Conservation (phyloP, 1,140 invertebrate genomes). For the Pachypeltis micranthus region DNA sequence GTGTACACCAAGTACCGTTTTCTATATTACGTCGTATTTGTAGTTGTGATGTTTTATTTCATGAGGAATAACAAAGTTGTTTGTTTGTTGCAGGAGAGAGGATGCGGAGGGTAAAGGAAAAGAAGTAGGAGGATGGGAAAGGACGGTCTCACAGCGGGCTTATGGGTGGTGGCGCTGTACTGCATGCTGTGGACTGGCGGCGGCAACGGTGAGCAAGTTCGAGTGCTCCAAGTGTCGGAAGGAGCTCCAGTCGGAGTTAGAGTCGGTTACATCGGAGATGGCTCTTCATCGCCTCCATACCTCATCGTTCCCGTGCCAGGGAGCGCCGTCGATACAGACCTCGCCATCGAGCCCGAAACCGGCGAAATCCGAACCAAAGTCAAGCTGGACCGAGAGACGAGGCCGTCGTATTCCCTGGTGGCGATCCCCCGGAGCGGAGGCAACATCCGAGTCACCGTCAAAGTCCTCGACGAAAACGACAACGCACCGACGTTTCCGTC, state of each 20-base stretch:
- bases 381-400: slow-evolving; percentile 75
- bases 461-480: slow-evolving; percentile 93
- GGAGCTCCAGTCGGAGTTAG: slow-evolving; percentile 71
- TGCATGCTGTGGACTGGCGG: slow-evolving; percentile 33
- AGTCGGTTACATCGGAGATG: slow-evolving; percentile 74
- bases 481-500: slow-evolving; percentile 84
- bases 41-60: too few species aligned
- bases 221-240: slow-evolving; percentile 74
- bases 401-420: slow-evolving; percentile 74
- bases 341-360: slow-evolving; percentile 73
- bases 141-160: slow-evolving; percentile 2
- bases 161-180: slow-evolving; percentile 21
- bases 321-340: slow-evolving; percentile 73
- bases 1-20: too few species aligned
- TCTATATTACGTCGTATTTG: too few species aligned
- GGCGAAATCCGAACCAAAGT: slow-evolving; percentile 83
- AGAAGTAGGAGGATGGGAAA: neutral
- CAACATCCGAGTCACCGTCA: slow-evolving; percentile 73
- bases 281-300: slow-evolving; percentile 63
- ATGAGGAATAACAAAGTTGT: too few species aligned
- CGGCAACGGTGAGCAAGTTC: slow-evolving; percentile 49
- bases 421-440: slow-evolving; percentile 74
- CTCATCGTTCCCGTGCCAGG: slow-evolving; percentile 77
- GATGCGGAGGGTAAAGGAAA: slow-evolving; percentile 3
- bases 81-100: slow-evolving; percentile 4